Conservation (phyloP, 2,888 invertebrate species). For the Tetranychus piercei region DNA sequence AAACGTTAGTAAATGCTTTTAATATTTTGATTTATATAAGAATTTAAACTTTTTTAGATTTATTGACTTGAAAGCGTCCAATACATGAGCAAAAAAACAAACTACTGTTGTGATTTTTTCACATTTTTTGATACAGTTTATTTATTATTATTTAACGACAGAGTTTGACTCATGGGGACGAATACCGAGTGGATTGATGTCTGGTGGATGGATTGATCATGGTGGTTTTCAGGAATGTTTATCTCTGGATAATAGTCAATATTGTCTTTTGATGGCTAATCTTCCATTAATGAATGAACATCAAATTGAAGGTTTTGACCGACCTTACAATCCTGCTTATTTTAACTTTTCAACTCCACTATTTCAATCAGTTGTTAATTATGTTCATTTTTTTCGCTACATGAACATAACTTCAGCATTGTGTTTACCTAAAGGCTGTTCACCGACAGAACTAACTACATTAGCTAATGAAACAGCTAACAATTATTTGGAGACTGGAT, state of each 20-base stretch:
- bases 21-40: neutral
- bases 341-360: neutral
- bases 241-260: neutral
- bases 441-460: neutral
- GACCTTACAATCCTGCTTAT: neutral
- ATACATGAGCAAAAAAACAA: too few species aligned
- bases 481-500: neutral
- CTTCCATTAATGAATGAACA: neutral
- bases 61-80: neutral
- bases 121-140: neutral
- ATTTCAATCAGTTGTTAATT: neutral
- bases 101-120: neutral
- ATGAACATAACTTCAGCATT: neutral
- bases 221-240: neutral
- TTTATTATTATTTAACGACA: neutral
- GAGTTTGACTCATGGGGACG: neutral
- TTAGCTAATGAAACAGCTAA: neutral
- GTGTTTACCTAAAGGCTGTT: neutral
- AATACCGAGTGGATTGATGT: neutral
- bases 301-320: neutral
- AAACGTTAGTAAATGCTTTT: neutral
- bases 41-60: neutral
- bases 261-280: neutral
- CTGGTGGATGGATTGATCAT: neutral
- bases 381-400: neutral